These are phyloP conservation scores for Diuraphis noxia DNA, from an alignment of 1,140 invertebrate species.

Conservation along the genomic window DNA sequence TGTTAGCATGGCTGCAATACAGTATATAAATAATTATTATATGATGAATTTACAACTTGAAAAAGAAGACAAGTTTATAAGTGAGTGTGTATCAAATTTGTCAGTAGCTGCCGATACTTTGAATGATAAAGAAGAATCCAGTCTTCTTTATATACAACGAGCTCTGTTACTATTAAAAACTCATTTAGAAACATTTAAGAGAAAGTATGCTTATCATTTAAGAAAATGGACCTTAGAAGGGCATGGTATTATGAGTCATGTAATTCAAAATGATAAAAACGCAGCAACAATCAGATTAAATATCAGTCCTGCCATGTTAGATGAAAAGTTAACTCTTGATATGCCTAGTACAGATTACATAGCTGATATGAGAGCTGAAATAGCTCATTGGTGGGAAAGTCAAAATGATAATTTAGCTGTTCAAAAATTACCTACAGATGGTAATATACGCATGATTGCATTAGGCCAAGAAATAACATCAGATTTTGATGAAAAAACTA, in stretches of 20 bases:
- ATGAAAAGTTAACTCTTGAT: constrained; percentile 75
- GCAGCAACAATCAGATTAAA: constrained; percentile 70
- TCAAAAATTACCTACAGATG: constrained; percentile 65
- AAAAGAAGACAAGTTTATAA: constrained; percentile 88
- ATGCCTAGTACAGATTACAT: constrained; percentile 81
- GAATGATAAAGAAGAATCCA: constrained; percentile 72
- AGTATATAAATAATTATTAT: constrained; percentile 91
- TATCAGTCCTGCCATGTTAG: constrained; percentile 82
- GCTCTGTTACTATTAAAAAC: constrained; percentile 85
- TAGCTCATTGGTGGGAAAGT: constrained; percentile 83
- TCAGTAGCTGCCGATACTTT: constrained; percentile 77
- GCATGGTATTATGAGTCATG: constrained; percentile 74
- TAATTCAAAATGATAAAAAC: constrained; percentile 66
- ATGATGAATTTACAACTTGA: constrained; percentile 89
- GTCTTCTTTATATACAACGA: constrained; percentile 84
- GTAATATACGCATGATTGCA: constrained; percentile 87
- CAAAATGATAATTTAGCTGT: constrained; percentile 41
- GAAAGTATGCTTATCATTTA: constrained; percentile 84
- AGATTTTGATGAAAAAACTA: constrained; percentile 89
- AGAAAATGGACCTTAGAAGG: constrained; percentile 82
- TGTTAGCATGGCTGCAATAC: constrained; percentile 90
- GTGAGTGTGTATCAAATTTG: constrained; percentile 87
- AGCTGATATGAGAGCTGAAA: constrained; percentile 87
- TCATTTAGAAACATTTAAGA: constrained; percentile 88
- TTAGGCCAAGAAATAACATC: constrained; percentile 90